Base-by-base conservation (phyloP, 2,888 invertebrate species). In the Uloborus plumipes region DNA sequence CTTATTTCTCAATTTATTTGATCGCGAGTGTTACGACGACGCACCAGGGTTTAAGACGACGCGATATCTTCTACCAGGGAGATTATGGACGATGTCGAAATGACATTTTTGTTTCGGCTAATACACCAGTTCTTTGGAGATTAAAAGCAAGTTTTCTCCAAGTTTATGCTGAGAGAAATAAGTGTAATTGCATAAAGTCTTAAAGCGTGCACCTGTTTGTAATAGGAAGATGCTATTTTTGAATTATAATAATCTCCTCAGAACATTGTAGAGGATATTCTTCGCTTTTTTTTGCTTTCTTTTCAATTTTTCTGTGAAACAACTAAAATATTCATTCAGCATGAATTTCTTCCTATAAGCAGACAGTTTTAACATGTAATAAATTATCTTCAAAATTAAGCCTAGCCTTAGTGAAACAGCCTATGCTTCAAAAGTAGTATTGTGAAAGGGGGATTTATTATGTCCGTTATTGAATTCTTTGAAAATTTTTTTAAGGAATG, bases 1-100 rank as follows among this genome's bases (percentile, higher is more conserved):
- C 80, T 81, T 75, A 69, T 70, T 81, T 70, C 74, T 74, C 80
- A 81, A 81, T 81, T 81, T 81, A 81, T 81, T 81, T 74, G 80
- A 81, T 81, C 80, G 80, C 59, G 53, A 31, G 58, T 71, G 53
- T 59, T 64, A 39, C 22, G 66, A 53, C 64, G 50, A 50, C 71
- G 65, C 53, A 39, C 71, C 53, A 62, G 16, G 59, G 50, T 20
- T 15, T 61, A 47, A 80, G 79, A 80, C 69, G 73, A 80, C 69
- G 66, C 39, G 39, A 51, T 20, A 49, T 58, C 62, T 31, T 26
- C 61, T 2, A 47, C 64, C 13, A 59, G 22, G 18, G 59, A 14
- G 64, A 39, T 39, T 39, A 39, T 39, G 39, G 39, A 39, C 39
- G 39, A 39, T n/a, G 55, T 0, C 49, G 51, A 66, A 20, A 64